Evolutionary conservation across 2,113 vertebrate genomes (phyloP).

Genomic region (Nicator chloris): DNA sequence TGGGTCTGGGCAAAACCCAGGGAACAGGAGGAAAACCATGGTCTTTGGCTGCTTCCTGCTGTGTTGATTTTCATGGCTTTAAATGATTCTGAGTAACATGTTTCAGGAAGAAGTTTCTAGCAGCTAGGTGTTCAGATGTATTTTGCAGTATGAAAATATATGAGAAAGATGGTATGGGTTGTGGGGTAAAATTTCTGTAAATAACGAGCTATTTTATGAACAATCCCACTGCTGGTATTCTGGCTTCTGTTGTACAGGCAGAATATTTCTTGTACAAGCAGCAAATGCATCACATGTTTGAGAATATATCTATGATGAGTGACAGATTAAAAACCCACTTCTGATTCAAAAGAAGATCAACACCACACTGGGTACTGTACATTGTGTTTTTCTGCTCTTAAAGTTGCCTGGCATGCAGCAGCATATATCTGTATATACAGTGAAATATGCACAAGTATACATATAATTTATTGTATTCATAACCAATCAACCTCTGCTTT

Average conservation of each 20-base stretch:
- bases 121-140: background rate
- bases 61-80: background rate
- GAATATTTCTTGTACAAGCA: background rate
- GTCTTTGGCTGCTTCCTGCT: background rate
- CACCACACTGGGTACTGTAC: background rate
- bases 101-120: background rate
- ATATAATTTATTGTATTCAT: background rate
- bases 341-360: background rate
- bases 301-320: background rate
- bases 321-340: background rate
- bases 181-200: background rate
- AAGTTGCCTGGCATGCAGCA: background rate
- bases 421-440: background rate
- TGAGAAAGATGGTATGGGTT: background rate
- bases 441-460: background rate
- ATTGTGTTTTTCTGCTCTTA: background rate
- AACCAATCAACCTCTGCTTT: background rate
- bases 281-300: background rate
- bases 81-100: accelerated
- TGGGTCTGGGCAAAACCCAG: background rate
- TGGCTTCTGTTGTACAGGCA: background rate
- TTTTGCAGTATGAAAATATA: background rate
- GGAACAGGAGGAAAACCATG: background rate
- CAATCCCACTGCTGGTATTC: background rate
- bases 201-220: background rate